Base-by-base conservation (phyloP, 1,140 invertebrate genomes). In the Halotydeus destructor region DNA sequence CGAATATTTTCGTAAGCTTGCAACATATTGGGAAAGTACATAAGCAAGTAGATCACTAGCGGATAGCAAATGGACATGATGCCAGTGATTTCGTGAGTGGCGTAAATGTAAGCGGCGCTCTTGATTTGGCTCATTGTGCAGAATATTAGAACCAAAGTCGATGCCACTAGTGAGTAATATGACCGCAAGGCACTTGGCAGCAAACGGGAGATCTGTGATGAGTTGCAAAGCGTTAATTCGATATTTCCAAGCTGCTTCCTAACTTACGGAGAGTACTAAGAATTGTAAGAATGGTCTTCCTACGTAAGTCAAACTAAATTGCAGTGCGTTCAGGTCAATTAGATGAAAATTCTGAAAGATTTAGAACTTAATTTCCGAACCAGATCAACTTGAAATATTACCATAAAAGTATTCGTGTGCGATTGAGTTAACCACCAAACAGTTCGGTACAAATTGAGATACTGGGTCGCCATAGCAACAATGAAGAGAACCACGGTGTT, bases 361-460 rank as follows among this genome's bases (percentile, higher is more conserved):
- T 50, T 43, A 47, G 44, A 48, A 48, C 1, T 18, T 37, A 43
- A 25, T 27, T 19, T 25, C 38, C 26, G 30, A 32, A 34, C n/a
- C 1, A 38, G 18, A 5, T 21, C 22, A 41, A 32, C 11, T 21
- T 39, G 18, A 51, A 3, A 8, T 26, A 25, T 18, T 19, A 63
- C 85, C 72, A 93, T 72, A 49, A 77, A 75, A 61, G 83, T 78
- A 50, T 72, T 73, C 48, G 75, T 81, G 56, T 85, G 76, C 2
- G 84, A 86, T 53, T 93, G 74, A 14, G 84, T 82, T 21, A 94
- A 58, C 88, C 89, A 96, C 82, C 85, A 96, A n/a, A 86, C 77
- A 25, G 84, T 91, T 46, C 80, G 72, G 57, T 96, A 97, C 8
- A 96, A 65, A 64, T 96, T 86, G 12, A 96, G 68, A 57, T 93